Evolutionary conservation across 2,113 vertebrate species (phyloP).

Genomic region (Ginglymostoma cirratum): DNA sequence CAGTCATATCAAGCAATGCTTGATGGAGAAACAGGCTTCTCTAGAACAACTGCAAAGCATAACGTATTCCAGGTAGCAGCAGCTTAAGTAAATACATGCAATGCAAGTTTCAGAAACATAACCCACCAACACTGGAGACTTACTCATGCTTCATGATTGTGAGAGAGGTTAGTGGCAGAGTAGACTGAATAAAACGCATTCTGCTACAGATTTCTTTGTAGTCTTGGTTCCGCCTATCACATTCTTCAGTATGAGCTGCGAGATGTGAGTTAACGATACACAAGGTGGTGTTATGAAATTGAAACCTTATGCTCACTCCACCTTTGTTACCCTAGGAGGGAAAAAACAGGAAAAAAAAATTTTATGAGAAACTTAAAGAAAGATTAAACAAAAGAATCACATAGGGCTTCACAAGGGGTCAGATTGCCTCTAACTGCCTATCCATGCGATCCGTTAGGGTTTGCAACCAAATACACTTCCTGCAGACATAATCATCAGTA

Average conservation of each 20-base stretch:
- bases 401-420: background rate
- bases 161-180: constrained; percentile 62
- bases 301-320: constrained; percentile 83
- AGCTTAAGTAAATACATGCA: background rate
- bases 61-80: background rate
- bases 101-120: background rate
- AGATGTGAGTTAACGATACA: constrained; percentile 90
- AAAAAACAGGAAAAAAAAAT: constrained; percentile 29
- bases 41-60: background rate
- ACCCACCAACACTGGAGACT: constrained; percentile 41
- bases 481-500: too few species aligned
- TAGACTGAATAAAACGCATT: constrained; percentile 71
- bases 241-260: constrained; percentile 84
- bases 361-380: background rate
- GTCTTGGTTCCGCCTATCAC: constrained; percentile 88
- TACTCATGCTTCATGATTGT: constrained; percentile 85
- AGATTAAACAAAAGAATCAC: background rate
- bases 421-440: background rate
- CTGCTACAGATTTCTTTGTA: constrained; percentile 87
- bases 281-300: constrained; percentile 82
- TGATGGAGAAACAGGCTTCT: background rate
- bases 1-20: background rate
- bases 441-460: too few species aligned
- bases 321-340: constrained; percentile 87
- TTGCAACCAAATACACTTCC: too few species aligned